phyloP scores from a whole-genome alignment of 2,797 vertebrate species.

The Taeniopygia guttata region DNA sequence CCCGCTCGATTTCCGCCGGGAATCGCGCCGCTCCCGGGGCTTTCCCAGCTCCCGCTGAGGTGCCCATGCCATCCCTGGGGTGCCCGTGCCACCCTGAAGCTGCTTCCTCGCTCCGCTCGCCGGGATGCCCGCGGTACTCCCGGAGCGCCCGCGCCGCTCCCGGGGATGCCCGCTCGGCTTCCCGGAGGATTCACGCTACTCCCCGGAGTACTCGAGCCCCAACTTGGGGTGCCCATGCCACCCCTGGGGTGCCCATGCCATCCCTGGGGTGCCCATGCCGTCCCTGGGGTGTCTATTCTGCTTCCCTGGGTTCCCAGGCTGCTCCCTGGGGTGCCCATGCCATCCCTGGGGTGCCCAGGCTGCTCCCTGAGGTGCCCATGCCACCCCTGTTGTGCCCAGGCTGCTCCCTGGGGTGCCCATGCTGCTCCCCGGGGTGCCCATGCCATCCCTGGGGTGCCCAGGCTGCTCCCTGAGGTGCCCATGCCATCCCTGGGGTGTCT shows the following conservation, averaged over 20 bases:
- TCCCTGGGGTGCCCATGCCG: too few relatives aligned
- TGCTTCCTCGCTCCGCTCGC: neutral
- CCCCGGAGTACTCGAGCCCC: fast-evolving
- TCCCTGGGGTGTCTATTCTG: too few relatives aligned
- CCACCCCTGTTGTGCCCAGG: fast-evolving
- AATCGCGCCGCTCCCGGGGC: fast-evolving
- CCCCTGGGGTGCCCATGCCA: too few relatives aligned
- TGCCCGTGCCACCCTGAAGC: neutral
- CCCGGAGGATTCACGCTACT: too few relatives aligned
- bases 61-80: neutral
- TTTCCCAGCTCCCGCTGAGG: fast-evolving
- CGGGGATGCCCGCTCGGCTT: neutral
- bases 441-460: neutral
- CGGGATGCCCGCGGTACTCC: neutral
- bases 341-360: too few relatives aligned
- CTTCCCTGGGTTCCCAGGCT: too few relatives aligned
- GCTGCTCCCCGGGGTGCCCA: neutral
- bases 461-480: neutral
- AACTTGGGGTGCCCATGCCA: too few relatives aligned
- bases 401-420: fast-evolving
- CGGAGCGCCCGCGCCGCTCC: too few relatives aligned
- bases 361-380: neutral
- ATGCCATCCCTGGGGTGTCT: neutral
- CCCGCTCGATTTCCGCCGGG: neutral
- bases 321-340: too few relatives aligned